Conservation (phyloP, 1,140 invertebrate species). For the Trichomalopsis sarcophagae region DNA sequence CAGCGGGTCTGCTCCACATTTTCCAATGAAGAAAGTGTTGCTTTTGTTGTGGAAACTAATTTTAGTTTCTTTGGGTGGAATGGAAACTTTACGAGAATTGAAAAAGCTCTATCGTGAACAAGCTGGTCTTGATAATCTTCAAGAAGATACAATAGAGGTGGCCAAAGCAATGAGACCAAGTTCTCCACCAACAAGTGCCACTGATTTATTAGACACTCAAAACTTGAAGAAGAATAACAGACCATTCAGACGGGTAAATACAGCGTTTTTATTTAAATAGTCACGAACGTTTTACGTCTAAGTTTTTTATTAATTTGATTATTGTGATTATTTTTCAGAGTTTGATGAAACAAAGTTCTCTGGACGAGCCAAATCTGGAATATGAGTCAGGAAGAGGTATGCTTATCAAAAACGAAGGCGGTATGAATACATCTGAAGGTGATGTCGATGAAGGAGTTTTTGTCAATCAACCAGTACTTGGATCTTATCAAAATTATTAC, state of each 20-base stretch:
- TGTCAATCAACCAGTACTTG: constrained; percentile 55
- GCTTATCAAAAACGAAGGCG: constrained; percentile 71
- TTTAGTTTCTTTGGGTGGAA: constrained; percentile 92
- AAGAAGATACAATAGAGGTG: constrained; percentile 96
- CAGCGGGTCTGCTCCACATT: constrained; percentile 94
- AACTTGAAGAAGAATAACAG: constrained; percentile 84
- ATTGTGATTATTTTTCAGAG: constrained; percentile 73
- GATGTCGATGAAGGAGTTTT: constrained; percentile 60
- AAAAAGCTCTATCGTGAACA: constrained; percentile 85
- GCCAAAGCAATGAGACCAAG: constrained; percentile 94
- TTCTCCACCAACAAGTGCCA: constrained; percentile 94
- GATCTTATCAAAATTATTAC: constrained; percentile 62
- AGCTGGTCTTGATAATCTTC: constrained; percentile 83
- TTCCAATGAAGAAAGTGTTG: constrained; percentile 98
- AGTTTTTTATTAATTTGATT: constrained; percentile 37
- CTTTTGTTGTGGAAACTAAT: constrained; percentile 97
- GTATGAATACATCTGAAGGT: constrained; percentile 71
- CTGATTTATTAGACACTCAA: constrained; percentile 92
- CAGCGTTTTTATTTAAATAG: neutral
- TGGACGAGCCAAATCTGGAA: constrained; percentile 85
- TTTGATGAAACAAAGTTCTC: constrained; percentile 94
- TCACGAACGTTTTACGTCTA: neutral
- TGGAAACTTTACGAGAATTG: constrained; percentile 84
- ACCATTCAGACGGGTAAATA: constrained; percentile 78
- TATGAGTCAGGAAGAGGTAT: constrained; percentile 59